Percentiles rank a stretch among this genome's conserved stretches.
Evolutionary conservation across 2,888 invertebrate species (phyloP).

Genomic region (Ecdyonurus torrentis): DNA sequence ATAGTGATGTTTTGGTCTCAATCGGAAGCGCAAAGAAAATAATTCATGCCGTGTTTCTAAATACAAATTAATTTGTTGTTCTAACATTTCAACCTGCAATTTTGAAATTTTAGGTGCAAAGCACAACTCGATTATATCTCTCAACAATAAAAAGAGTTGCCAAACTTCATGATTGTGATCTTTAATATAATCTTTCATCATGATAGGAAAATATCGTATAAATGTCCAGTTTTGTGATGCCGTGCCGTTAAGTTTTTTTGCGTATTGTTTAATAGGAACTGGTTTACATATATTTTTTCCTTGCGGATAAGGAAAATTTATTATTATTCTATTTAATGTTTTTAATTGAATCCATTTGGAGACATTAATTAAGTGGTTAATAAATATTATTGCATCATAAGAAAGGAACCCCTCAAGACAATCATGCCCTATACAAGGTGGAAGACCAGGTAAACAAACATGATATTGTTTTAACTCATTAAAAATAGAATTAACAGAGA

Average conservation of each 20-base stretch:
- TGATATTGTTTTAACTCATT: not conserved
- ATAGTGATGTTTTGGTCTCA: not conserved
- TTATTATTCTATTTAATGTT: not conserved
- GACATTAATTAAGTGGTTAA: not conserved
- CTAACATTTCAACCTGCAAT: not conserved
- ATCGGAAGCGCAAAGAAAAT: too few relatives aligned
- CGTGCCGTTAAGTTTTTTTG: not conserved
- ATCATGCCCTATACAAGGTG: not conserved
- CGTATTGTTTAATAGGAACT: not conserved
- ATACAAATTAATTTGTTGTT: not conserved
- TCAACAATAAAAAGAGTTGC: not conserved
- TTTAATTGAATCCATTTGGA: not conserved
- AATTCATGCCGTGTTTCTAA: not conserved
- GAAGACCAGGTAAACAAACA: not conserved
- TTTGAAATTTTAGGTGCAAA: not conserved
- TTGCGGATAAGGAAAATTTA: not conserved
- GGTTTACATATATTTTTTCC: not conserved
- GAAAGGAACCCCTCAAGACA: not conserved
- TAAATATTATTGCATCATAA: not conserved
- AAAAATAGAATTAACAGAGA: not conserved
- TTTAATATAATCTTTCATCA: not conserved
- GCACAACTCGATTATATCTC: not conserved
- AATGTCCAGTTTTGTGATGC: not conserved
- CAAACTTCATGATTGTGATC: not conserved
- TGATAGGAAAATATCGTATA: not conserved